Base-by-base conservation (phyloP, 2,888 invertebrate genomes). In the Cerceris rybyensis region DNA sequence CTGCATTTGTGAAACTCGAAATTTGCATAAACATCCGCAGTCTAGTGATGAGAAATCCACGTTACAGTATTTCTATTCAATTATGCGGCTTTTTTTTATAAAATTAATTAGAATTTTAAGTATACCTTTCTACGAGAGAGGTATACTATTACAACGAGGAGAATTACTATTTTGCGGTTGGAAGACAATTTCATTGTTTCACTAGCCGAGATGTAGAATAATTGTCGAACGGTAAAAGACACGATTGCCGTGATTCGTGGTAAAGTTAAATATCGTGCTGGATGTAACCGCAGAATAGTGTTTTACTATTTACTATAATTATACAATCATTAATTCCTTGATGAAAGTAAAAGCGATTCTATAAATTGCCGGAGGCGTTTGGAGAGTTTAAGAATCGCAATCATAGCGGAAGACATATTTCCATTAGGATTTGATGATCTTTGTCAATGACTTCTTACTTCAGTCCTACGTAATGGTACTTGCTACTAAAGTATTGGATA, bases 221-320 rank as follows among this genome's bases (percentile, higher is more conserved):
- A 42, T 8, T 41, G 16, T 2, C 9, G 8, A 52, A 54, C 28
- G 11, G 17, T 43, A 54, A 61, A 73, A 74, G 60, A 57, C 65
- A 16, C 66, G 55, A 72, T 75, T 68, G 70, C 41, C 14, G 8
- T 17, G 54, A 75, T 80, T 41, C 46, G 52, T 61, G 66, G 58
- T 50, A 57, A 52, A 49, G 70, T 75, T 74, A 60, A 71, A 49
- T 69, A 54, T 68, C 70, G 49, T 55, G 49, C 64, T 57, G 64
- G 17, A 17, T 17, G 42, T 54, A 67, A 81, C 79, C 81, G 72
- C 79, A 76, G 50, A 55, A 54, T 6, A 59, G n/a, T 60, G 64
- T 70, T 67, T 54, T 64, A 2, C 50, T 16, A 61, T 77, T 17
- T 66, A 41, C 17, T 59, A 39, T 46, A 66, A 67, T 70, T 71